Evolutionary conservation across 2,888 invertebrate genomes (phyloP).

Genomic region (Tenodera sinensis): DNA sequence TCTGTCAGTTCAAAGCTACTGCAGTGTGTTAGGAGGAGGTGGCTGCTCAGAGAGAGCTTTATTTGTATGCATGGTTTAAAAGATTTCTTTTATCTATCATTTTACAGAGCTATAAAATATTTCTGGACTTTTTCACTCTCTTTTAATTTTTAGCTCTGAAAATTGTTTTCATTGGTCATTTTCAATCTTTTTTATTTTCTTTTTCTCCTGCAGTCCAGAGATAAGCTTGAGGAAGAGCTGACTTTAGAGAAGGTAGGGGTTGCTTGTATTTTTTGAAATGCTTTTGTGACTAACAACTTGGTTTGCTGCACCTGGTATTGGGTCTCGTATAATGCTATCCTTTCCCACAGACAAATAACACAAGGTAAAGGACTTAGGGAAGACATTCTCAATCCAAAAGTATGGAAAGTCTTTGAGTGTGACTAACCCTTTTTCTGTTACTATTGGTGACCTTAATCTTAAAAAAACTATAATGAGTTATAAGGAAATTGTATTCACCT

Average conservation of each 20-base stretch:
- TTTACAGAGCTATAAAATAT: neutral
- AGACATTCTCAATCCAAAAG: neutral
- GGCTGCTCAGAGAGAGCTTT: too few relatives aligned
- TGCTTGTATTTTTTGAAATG: neutral
- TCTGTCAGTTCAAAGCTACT: too few relatives aligned
- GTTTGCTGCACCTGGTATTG: neutral
- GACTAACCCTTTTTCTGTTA: too few relatives aligned
- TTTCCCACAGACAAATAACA: neutral
- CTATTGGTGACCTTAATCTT: too few relatives aligned
- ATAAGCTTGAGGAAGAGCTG: slow-evolving; percentile 25
- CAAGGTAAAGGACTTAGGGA: neutral
- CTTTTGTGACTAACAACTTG: neutral
- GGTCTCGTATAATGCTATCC: neutral
- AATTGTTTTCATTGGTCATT: neutral
- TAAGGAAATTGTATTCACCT: too few relatives aligned
- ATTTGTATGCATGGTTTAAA: too few relatives aligned
- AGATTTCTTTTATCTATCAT: neutral
- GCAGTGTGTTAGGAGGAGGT: too few relatives aligned
- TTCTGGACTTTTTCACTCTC: neutral
- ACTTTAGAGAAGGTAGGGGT: slow-evolving; percentile 26
- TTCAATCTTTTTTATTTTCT: slow-evolving; percentile 15
- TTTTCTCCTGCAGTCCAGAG: slow-evolving; percentile 31
- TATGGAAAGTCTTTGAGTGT: too few relatives aligned
- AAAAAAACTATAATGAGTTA: too few relatives aligned
- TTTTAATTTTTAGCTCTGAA: neutral